Conservation (phyloP, 2,888 invertebrate species). For the Tetragonisca angustula region DNA sequence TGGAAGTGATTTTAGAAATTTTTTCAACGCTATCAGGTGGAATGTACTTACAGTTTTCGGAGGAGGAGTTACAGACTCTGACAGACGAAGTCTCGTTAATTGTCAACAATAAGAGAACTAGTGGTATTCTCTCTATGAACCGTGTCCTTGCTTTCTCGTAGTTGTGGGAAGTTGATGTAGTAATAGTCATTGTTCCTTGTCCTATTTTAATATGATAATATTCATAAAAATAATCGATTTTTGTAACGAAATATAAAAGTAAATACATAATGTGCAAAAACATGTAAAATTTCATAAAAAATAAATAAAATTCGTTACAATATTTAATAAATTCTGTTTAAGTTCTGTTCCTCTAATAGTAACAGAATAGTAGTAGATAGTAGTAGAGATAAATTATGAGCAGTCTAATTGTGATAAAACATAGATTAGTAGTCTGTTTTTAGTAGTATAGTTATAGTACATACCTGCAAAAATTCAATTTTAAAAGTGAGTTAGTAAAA, state of each 20-base stretch:
- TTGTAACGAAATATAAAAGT: not conserved
- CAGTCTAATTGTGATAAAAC: not conserved
- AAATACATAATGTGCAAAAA: not conserved
- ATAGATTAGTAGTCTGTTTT: not conserved
- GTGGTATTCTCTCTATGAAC: not conserved
- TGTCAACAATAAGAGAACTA: not conserved
- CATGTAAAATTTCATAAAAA: not conserved
- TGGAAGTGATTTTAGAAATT: not conserved
- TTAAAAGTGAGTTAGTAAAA: not conserved
- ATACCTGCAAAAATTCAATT: not conserved
- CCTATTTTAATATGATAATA: not conserved
- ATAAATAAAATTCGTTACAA: not conserved
- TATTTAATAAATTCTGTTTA: not conserved
- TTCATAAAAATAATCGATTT: not conserved
- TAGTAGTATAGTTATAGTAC: too few species aligned
- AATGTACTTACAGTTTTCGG: conserved; percentile 13
- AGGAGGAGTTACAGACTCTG: conserved; percentile 11
- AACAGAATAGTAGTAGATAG: too few species aligned
- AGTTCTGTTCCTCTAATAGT: too few species aligned
- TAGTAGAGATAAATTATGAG: too few species aligned
- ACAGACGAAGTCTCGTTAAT: not conserved
- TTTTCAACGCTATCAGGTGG: not conserved
- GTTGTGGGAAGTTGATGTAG: not conserved
- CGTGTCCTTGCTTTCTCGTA: not conserved
- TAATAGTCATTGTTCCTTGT: not conserved